Base-by-base conservation (phyloP, 2,888 invertebrate species). In the Steinernema carpocapsae region DNA sequence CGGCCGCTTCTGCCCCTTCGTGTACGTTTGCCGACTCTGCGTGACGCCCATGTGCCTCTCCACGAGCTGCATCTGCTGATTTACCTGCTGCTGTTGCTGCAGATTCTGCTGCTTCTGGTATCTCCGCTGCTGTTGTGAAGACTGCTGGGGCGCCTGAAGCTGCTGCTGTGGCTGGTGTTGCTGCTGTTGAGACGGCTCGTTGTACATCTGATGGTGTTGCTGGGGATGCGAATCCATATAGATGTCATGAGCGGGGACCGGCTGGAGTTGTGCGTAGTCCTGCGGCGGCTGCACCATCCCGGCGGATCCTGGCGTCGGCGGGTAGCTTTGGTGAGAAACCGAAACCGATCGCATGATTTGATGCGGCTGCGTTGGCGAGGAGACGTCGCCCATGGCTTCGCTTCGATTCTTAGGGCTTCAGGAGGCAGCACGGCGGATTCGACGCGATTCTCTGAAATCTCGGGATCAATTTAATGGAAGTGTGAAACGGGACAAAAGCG, bases 21-120 rank as follows among this genome's bases (percentile, higher is more conserved):
- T 7, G 17, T 56, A 56, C 56, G 56, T 24, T 26, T 56, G 56
- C 4, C 56, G 3, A 26, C 56, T 56, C 26, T 56, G 56, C 26
- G 56, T 56, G 3, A 56, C 56, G 26, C 56, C 56, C 56, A 56
- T 56, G 56, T 56, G 56, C 26, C 26, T 22, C 56, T 56, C 56
- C 24, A 56, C 56, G 26, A 56, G 56, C 56, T 56, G 56, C 56
- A 56, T 56, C 26, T 56, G 56, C 56, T 56, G 56, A 19, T 56
- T 56, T 3, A 56, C 56, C 26, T 56, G 56, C 26, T 56, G 56
- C 56, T 56, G 56, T 26, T 56, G 56, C 26, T 56, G 56, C 22
- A 56, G 56, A 6, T 6, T 56, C 56, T 56, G 56, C 56, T 56
- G 56, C 7, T 6, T 19, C 22, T 56, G 56, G 17, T 56, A 56